A percentile compares a stretch with the other conserved stretches of the same genome.
Evolutionary conservation across 1,140 invertebrate genomes (phyloP).

Genomic region (Sinella curviseta): DNA sequence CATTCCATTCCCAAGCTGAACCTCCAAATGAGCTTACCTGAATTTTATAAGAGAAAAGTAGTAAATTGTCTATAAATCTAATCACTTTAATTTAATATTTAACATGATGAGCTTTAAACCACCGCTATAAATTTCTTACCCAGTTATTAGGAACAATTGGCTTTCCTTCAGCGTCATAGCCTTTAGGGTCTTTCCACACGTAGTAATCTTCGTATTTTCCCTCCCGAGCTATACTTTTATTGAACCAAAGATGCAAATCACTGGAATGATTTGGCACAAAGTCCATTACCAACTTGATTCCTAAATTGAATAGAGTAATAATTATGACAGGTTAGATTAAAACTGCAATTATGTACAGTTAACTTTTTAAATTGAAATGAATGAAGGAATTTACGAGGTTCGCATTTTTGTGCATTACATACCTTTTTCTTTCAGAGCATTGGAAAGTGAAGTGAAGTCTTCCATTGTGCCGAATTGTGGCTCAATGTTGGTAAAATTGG

Average conservation of each 20-base stretch:
- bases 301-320: conserved; percentile 53
- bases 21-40: conserved; percentile 67
- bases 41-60: no score
- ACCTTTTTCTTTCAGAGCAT: conserved; percentile 7
- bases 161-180: conserved; percentile 42
- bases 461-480: conserved; percentile 63
- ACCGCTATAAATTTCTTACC: no score
- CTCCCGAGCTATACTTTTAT: conserved; percentile 61
- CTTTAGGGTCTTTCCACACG: conserved; percentile 56
- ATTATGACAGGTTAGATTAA: conserved; percentile 9
- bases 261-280: conserved; percentile 72
- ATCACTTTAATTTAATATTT: not conserved
- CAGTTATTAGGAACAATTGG: conserved; percentile 61
- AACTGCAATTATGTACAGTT: no score
- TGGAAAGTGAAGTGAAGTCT: conserved; percentile 58
- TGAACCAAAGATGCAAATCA: conserved; percentile 72
- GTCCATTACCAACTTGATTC: conserved; percentile 64
- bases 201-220: conserved; percentile 60
- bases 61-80: not conserved
- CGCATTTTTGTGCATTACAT: not conserved
- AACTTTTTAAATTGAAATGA: no score
- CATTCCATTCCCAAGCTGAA: conserved; percentile 71
- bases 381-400: no score
- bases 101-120: not conserved
- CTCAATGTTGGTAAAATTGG: conserved; percentile 64